Evolutionary conservation across 2,113 vertebrate species (phyloP), one percentile per base, ranked within the genome.

Genomic region (Odobenus rosmarus): DNA sequence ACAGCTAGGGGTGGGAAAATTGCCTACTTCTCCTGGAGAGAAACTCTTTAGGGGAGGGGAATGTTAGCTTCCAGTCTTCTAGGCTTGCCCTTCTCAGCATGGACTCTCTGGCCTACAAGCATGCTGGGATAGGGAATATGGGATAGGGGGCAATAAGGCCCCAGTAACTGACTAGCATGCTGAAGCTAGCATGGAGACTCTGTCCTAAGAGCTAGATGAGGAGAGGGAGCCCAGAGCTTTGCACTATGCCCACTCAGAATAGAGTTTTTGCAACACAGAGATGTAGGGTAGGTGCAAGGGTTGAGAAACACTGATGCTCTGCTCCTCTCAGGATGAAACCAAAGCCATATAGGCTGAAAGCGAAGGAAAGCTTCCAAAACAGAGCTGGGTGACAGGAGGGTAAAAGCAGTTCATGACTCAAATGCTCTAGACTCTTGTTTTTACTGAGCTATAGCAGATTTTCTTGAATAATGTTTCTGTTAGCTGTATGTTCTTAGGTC

Each of bases 211-310:
- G 31, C 6, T 57, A 46, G 67, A 4, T 57, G 21, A 31, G 28
- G 1, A 62, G 80, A 49, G 12, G 6, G 8, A 53, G 1, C 0
- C 1, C 19, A 24, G 28, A 18, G 11, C 31, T 90, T 13, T 79
- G n/a, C 3, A 33, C 31, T 10, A 16, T 13, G 15, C 1, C 1
- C 9, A 13, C 5, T 21, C 9, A 55, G 15, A 76, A 69, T 13
- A 53, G 26, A 64, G 15, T 1, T 1, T 74, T 21, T 28, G 9
- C 4, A 23, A n/a, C 49, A 9, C 1, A 4, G 62, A 90, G 31
- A 24, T 55, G 21, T 6, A 39, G 46, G 28, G 21, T 61, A 4
- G 31, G 8, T 23, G 5, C 31, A 15, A 80, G 16, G 13, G 51
- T 57, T 61, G 59, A 76, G 28, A 85, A 59, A 28, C 13, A 18